Base-by-base conservation (phyloP, 1,140 invertebrate species). In the Spodoptera frugiperda region DNA sequence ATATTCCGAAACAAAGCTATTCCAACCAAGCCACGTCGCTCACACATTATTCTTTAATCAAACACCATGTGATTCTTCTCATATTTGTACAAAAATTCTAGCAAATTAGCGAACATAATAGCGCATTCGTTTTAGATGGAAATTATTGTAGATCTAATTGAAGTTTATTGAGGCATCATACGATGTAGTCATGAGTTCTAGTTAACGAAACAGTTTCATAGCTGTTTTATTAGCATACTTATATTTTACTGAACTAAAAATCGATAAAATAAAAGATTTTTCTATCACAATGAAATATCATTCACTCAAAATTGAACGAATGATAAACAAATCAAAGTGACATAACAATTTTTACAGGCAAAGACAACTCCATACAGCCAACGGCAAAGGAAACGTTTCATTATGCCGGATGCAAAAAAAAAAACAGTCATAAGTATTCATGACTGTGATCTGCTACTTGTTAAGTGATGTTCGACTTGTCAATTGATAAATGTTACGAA, bases 111-210 rank as follows among this genome's bases (percentile, higher is more conserved):
- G 76, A 46, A 4, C 30, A 33, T 21, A 54, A 71, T 54, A 71
- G 17, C 12, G 11, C 25, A 25, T 54, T 67, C 57, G 17, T 59
- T 57, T 78, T 39, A 39, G 33, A 89, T 89, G 86, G 85, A 84
- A 86, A 90, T 90, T 87, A 90, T 90, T 87, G 83, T 73, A 67
- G 70, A 67, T 87, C 88, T 91, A 91, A 91, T 91, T 89, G 51
- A 87, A 81, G 81, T 87, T 91, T 89, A 91, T 91, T 89, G 33
- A 87, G 80, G 81, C 81, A 91, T 91, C 89, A 91, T 89, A 87
- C 88, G 15, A 33, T 67, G 30, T 30, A 51, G 61, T 65, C 54
- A 44, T 65, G 30, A 57, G 61, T 33, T 30, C 46, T 76, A 76
- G 54, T 75, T 75, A 73, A 73, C 55, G 33, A 44, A 61, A 17